phyloP scores from a whole-genome alignment of 2,113 vertebrate genomes.

The Puffinus mauretanicus region DNA sequence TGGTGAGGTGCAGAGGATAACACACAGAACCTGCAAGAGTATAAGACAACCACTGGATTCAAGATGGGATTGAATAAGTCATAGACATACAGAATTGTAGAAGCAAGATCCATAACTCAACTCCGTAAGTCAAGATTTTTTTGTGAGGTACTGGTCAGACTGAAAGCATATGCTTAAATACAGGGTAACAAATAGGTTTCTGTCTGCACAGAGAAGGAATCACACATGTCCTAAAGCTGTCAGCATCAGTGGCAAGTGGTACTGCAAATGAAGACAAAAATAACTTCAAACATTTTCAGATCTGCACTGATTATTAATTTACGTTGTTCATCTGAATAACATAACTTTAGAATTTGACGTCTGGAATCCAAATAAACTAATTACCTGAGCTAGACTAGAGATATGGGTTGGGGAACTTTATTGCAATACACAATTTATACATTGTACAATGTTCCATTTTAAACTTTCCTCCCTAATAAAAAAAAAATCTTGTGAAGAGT shows the following conservation, averaged over 20 bases:
- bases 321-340: not conserved
- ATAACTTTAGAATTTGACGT: not conserved
- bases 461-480: not conserved
- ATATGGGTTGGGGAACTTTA: not conserved
- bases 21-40: not conserved
- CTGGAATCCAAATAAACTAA: not conserved
- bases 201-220: not conserved
- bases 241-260: not conserved
- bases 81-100: not conserved
- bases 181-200: not conserved
- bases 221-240: not conserved
- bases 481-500: not conserved
- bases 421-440: not conserved
- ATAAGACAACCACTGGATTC: not conserved
- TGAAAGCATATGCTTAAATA: not conserved
- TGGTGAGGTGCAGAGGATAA: not conserved
- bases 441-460: not conserved
- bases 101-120: not conserved
- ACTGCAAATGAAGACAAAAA: constrained; percentile 37
- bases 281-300: constrained; percentile 38
- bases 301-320: constrained; percentile 30
- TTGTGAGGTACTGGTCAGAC: not conserved
- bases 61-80: not conserved
- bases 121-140: not conserved
- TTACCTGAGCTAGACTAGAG: not conserved